Evolutionary conservation across 1,140 invertebrate genomes (phyloP).

Genomic region (Eubasilissa regina): DNA sequence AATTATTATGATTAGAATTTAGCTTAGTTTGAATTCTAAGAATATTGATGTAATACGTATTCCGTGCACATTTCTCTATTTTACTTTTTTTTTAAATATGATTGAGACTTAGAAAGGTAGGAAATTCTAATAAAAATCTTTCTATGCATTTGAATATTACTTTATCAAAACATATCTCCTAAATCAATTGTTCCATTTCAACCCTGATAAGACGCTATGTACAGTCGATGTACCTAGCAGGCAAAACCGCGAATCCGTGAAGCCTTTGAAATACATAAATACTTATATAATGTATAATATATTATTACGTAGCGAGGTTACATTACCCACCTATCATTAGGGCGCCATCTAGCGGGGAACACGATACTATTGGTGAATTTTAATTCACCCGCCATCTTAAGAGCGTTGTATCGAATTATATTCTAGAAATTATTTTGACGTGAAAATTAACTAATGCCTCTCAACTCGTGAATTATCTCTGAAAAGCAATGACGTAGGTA

Average conservation of each 20-base stretch:
- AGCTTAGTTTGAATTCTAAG: no score
- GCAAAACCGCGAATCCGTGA: constrained; percentile 40
- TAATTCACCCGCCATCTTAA: constrained; percentile 16
- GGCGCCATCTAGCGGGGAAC: constrained; percentile 30
- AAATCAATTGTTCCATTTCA: not conserved
- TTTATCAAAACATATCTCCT: no score
- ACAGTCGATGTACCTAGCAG: not conserved
- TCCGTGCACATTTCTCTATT: no score
- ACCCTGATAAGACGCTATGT: constrained; percentile 2
- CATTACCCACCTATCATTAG: no score
- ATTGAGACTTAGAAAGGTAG: no score
- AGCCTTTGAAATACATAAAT: constrained; percentile 30
- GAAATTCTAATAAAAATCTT: no score
- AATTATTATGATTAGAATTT: no score
- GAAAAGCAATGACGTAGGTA: not conserved
- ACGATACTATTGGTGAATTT: constrained; percentile 6
- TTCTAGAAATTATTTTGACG: constrained; percentile 16
- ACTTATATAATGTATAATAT: constrained; percentile 15
- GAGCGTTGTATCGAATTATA: constrained; percentile 20
- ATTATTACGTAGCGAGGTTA: not conserved
- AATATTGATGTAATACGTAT: no score
- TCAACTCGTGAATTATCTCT: not conserved
- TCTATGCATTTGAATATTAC: no score
- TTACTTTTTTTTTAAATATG: no score
- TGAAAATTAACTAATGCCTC: constrained; percentile 1